A percentile compares a stretch with the other conserved stretches of the same genome.
These are phyloP conservation scores for Edolisoma coerulescens DNA, from an alignment of 2,113 vertebrate species.

Conservation along the genomic window DNA sequence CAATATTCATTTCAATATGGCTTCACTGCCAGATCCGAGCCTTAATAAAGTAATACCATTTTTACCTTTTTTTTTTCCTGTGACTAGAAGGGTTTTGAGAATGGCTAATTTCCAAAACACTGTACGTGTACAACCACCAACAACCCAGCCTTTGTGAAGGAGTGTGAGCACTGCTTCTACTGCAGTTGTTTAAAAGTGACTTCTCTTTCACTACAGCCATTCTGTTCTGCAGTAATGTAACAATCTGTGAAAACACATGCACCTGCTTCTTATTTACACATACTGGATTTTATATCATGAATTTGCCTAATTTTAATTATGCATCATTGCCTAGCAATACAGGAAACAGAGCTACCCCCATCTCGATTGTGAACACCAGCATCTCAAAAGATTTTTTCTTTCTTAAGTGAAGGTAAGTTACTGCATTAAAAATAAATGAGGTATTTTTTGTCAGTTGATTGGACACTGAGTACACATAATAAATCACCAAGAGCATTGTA, in stretches of 20 bases:
- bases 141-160: slow-evolving; percentile 9
- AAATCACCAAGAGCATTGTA: slow-evolving; percentile 72
- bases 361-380: neutral
- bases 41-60: slow-evolving; percentile 31
- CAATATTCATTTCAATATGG: neutral
- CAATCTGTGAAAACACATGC: neutral
- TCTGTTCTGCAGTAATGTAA: neutral
- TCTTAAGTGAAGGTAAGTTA: slow-evolving; percentile 61
- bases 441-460: slow-evolving; percentile 66
- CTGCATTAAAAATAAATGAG: slow-evolving; percentile 57
- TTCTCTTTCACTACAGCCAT: neutral
- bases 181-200: neutral
- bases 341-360: neutral
- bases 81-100: slow-evolving; percentile 41
- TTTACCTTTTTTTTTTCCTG: neutral
- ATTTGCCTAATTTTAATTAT: neutral
- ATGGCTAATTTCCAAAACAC: slow-evolving; percentile 15
- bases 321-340: neutral
- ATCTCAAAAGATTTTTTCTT: slow-evolving; percentile 18
- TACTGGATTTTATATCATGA: neutral
- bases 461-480: slow-evolving; percentile 68
- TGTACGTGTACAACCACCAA: neutral
- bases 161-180: neutral
- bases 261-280: neutral
- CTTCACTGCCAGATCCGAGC: slow-evolving; percentile 1